Conservation (phyloP, 2,797 vertebrate genomes). For the Peromyscus melanophrys region DNA sequence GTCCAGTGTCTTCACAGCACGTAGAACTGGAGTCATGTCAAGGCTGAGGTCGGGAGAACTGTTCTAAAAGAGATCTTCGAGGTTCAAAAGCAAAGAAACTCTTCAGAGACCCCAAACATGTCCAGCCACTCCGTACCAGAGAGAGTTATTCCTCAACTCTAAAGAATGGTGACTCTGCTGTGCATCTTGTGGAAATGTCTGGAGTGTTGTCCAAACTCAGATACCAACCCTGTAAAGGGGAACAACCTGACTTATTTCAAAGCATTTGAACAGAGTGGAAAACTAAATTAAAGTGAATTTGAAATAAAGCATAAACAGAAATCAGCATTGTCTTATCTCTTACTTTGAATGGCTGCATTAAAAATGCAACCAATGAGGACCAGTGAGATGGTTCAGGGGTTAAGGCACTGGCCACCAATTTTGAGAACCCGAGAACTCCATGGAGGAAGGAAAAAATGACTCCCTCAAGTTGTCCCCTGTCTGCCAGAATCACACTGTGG, state of each 20-base stretch:
- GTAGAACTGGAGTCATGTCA: background rate
- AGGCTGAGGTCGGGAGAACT: background rate
- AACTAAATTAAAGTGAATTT: constrained; percentile 24
- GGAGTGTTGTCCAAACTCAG: background rate
- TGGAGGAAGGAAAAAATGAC: background rate
- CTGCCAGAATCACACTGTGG: background rate
- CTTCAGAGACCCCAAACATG: background rate
- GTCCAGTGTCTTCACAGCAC: background rate
- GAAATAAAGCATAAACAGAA: constrained; percentile 10
- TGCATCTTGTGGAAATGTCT: background rate
- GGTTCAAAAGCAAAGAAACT: background rate
- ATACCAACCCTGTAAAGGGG: background rate
- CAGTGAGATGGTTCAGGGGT: background rate
- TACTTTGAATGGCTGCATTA: background rate
- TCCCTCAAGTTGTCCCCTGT: background rate
- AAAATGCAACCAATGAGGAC: background rate
- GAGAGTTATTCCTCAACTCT: background rate
- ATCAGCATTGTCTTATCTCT: background rate
- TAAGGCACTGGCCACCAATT: background rate
- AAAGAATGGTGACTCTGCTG: background rate
- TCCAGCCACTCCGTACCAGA: background rate
- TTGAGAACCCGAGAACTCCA: background rate
- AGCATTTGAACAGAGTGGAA: background rate
- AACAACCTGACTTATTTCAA: background rate
- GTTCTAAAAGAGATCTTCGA: background rate